phyloP scores from a whole-genome alignment of 2,797 vertebrate genomes.

The Limosa lapponica region DNA sequence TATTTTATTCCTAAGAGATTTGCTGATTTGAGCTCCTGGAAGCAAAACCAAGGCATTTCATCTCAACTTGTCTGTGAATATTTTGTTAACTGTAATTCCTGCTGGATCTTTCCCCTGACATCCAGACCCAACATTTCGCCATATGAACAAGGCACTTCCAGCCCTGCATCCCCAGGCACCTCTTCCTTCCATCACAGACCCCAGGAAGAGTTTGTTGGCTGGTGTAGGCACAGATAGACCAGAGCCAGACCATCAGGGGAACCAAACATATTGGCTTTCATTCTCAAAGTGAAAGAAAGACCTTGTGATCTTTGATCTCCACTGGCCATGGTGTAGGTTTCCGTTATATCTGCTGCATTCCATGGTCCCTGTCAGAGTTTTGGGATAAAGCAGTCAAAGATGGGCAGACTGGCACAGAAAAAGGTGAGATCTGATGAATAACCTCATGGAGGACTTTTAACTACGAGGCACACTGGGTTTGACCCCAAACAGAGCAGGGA shows the following conservation, averaged over 20 bases:
- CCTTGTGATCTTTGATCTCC: not conserved
- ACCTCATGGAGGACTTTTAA: not conserved
- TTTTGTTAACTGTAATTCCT: not conserved
- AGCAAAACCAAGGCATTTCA: not conserved
- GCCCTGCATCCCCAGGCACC: not conserved
- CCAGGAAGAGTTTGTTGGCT: not conserved
- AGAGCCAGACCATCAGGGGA: not conserved
- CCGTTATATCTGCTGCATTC: not conserved
- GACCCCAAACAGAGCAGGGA: not conserved
- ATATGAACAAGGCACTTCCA: not conserved
- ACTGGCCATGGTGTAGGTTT: not conserved
- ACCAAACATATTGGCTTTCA: not conserved
- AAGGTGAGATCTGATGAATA: not conserved
- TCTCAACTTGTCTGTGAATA: not conserved
- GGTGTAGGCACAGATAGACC: not conserved
- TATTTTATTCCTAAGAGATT: not conserved
- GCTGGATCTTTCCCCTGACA: not conserved
- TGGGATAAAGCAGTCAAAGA: not conserved
- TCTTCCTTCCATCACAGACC: not conserved
- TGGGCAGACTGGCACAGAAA: not conserved
- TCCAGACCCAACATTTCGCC: not conserved
- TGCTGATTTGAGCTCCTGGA: not conserved
- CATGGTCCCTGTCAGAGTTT: not conserved
- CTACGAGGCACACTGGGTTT: not conserved
- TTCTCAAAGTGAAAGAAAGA: not conserved